phyloP scores from a whole-genome alignment of 2,113 vertebrate genomes.

The Galemys pyrenaicus region DNA sequence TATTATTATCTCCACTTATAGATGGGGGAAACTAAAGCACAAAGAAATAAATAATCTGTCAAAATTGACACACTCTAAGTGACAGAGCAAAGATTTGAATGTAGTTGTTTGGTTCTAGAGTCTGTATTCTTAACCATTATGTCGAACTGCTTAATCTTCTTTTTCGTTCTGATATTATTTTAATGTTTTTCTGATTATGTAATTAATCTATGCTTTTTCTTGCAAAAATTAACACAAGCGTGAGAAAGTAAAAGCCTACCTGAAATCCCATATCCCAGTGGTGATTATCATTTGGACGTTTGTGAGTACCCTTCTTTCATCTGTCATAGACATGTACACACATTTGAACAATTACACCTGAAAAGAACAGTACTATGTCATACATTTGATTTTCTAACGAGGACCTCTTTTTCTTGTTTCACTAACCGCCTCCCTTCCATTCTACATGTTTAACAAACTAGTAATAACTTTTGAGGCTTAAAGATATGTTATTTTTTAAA shows the following conservation, averaged over 20 bases:
- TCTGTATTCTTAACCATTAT: not conserved
- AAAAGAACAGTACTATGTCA: not conserved
- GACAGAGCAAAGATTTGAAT: not conserved
- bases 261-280: not conserved
- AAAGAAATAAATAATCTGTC: not conserved
- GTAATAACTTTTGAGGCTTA: not conserved
- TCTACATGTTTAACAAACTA: not conserved
- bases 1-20: not conserved
- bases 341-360: not conserved
- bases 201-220: not conserved
- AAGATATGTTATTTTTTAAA: too few relatives aligned
- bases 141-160: not conserved
- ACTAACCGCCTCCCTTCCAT: not conserved
- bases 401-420: not conserved
- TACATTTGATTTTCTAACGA: not conserved
- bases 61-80: not conserved
- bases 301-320: not conserved
- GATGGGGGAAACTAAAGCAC: not conserved
- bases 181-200: not conserved
- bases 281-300: not conserved
- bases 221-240: conserved; percentile 25
- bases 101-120: not conserved
- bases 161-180: not conserved
- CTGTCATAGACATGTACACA: not conserved
- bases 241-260: not conserved